Evolutionary conservation across 2,113 vertebrate species (phyloP).

Genomic region (Varanus komodoensis): DNA sequence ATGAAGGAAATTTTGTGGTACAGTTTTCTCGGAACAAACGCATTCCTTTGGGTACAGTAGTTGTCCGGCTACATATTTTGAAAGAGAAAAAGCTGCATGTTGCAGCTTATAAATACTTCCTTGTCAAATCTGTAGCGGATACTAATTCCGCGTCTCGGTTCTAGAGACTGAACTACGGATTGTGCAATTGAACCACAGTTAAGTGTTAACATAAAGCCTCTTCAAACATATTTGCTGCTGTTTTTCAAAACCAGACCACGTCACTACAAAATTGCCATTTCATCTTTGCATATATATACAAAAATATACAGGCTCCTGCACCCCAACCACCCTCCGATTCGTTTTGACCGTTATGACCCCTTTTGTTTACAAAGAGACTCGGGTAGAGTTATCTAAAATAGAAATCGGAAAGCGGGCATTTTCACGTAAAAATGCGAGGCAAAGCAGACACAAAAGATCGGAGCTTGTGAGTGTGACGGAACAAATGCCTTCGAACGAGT

Average conservation of each 20-base stretch:
- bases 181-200: slow-evolving; percentile 71
- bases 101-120: slow-evolving; percentile 66
- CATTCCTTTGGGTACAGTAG: slow-evolving; percentile 78
- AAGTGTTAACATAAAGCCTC: slow-evolving; percentile 74
- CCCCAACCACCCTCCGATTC: slow-evolving; percentile 39
- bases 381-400: slow-evolving; percentile 56
- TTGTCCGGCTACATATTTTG: slow-evolving; percentile 70
- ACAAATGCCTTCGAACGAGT: background rate
- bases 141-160: slow-evolving; percentile 74
- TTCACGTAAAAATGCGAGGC: slow-evolving; percentile 34
- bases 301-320: slow-evolving; percentile 76
- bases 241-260: slow-evolving; percentile 73
- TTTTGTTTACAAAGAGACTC: slow-evolving; percentile 58
- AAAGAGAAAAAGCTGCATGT: slow-evolving; percentile 72
- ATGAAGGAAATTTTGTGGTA: slow-evolving; percentile 73
- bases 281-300: slow-evolving; percentile 83
- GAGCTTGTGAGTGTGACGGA: background rate
- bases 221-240: slow-evolving; percentile 72
- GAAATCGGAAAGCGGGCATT: slow-evolving; percentile 57
- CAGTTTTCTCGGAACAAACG: slow-evolving; percentile 74
- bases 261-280: slow-evolving; percentile 83
- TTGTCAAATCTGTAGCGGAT: slow-evolving; percentile 63
- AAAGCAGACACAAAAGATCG: slow-evolving; percentile 53
- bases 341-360: slow-evolving; percentile 60
- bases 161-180: slow-evolving; percentile 63